These are phyloP conservation scores for Anoplolepis gracilipes DNA, from an alignment of 1,140 invertebrate species.

Conservation along the genomic window DNA sequence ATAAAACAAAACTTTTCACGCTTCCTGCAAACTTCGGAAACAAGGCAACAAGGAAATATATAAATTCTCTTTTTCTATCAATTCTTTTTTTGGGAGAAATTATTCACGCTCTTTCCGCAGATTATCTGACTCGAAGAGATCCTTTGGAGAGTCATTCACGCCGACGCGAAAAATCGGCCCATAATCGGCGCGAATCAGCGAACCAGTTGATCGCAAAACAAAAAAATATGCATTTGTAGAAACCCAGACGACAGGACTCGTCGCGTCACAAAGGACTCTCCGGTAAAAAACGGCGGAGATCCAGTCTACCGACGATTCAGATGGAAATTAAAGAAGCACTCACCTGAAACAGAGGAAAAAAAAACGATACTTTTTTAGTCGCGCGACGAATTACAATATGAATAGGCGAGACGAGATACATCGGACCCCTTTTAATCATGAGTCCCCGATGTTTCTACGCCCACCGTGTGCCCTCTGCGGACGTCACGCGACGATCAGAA, in stretches of 20 bases:
- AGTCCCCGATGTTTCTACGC: slow-evolving; percentile 13
- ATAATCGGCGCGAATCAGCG: neutral
- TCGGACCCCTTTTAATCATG: slow-evolving; percentile 51
- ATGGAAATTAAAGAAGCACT: slow-evolving; percentile 63
- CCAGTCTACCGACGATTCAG: slow-evolving; percentile 53
- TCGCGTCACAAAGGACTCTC: neutral
- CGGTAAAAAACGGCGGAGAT: slow-evolving; percentile 13
- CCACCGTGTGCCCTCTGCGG: slow-evolving; percentile 20
- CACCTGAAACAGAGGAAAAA: slow-evolving; percentile 66
- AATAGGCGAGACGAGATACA: slow-evolving; percentile 36
- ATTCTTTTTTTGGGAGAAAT: neutral
- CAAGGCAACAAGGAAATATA: neutral
- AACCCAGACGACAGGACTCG: slow-evolving; percentile 28
- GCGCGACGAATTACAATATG: slow-evolving; percentile 54
- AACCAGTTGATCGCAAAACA: neutral
- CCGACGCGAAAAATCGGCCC: neutral
- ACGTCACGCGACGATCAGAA: slow-evolving; percentile 36
- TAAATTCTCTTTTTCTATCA: neutral
- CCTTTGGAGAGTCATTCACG: slow-evolving; percentile 12
- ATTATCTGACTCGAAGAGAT: neutral
- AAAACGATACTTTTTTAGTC: slow-evolving; percentile 13
- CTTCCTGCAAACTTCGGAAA: neutral
- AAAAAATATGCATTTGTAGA: slow-evolving; percentile 28
- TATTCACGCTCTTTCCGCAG: neutral
- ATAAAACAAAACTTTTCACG: neutral